phyloP scores from a whole-genome alignment of 2,113 vertebrate species.

The Mionectes macconnelli region DNA sequence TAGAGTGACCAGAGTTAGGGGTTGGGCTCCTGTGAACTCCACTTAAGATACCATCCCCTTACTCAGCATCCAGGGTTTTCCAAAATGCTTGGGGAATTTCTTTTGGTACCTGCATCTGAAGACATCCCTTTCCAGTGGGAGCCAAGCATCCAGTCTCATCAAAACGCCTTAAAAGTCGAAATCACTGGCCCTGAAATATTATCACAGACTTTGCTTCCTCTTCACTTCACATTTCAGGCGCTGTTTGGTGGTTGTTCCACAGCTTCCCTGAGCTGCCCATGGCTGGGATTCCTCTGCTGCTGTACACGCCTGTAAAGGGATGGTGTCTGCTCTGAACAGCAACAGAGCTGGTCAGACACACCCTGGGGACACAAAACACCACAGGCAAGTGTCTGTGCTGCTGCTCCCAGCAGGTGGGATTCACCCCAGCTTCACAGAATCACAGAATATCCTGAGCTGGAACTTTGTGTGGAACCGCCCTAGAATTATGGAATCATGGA shows the following conservation, averaged over 20 bases:
- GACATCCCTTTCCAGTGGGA: background rate
- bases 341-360: background rate
- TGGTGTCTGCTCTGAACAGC: background rate
- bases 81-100: background rate
- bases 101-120: background rate
- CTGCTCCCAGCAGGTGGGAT: background rate
- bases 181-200: background rate
- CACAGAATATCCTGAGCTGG: background rate
- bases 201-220: background rate
- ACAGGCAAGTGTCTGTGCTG: background rate
- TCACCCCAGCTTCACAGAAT: background rate
- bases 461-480: accelerated
- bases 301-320: accelerated
- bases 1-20: background rate
- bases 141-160: background rate
- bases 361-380: background rate
- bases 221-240: background rate
- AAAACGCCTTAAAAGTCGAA: background rate
- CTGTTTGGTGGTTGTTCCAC: background rate
- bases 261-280: background rate
- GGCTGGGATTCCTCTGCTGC: background rate
- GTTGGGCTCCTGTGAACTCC: background rate
- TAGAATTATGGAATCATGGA: background rate
- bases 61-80: background rate
- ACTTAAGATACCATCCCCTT: background rate